Conservation (phyloP, 2,797 vertebrate genomes). For the Sebastes baramenuke region DNA sequence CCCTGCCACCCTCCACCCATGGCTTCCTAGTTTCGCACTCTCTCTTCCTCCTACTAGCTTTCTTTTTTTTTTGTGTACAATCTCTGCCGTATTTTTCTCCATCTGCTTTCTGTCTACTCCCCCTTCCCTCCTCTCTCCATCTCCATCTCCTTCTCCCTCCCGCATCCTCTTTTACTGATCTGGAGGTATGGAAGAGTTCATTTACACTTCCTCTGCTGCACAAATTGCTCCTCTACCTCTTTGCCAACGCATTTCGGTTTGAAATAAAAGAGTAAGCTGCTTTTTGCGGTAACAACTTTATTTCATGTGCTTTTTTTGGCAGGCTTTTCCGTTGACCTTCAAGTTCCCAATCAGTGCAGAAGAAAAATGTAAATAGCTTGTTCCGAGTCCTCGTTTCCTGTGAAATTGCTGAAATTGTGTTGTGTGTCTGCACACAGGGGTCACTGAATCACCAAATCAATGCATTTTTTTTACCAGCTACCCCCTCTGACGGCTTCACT, state of each 20-base stretch:
- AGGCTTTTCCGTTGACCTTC: slow-evolving; percentile 75
- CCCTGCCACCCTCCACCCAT: slow-evolving; percentile 26
- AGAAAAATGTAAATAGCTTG: slow-evolving; percentile 73
- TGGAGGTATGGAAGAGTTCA: slow-evolving; percentile 71
- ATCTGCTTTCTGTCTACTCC: slow-evolving; percentile 51
- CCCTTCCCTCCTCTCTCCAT: slow-evolving; percentile 1
- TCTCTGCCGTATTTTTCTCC: slow-evolving; percentile 58
- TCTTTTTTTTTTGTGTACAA: slow-evolving; percentile 4
- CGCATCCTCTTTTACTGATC: slow-evolving; percentile 53
- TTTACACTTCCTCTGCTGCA: slow-evolving; percentile 71
- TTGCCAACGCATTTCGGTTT: slow-evolving; percentile 73
- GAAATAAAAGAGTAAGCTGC: slow-evolving; percentile 73
- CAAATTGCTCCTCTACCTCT: slow-evolving; percentile 77
- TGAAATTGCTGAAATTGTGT: slow-evolving; percentile 57
- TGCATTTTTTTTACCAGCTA: slow-evolving; percentile 16
- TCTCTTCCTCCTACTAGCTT: slow-evolving; percentile 41
- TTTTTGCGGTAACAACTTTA: slow-evolving; percentile 64
- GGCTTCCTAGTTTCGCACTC: slow-evolving; percentile 51
- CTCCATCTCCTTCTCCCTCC: slow-evolving; percentile 4
- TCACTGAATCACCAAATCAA: slow-evolving; percentile 39
- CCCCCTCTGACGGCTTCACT: slow-evolving; percentile 11
- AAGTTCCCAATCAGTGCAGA: slow-evolving; percentile 73
- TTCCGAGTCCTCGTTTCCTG: slow-evolving; percentile 61
- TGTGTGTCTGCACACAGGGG: slow-evolving; percentile 39
- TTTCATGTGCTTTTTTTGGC: slow-evolving; percentile 64